Evolutionary conservation across 2,888 invertebrate species (phyloP), one percentile per base, ranked within the genome.

Genomic region (Pheosia gnoma): DNA sequence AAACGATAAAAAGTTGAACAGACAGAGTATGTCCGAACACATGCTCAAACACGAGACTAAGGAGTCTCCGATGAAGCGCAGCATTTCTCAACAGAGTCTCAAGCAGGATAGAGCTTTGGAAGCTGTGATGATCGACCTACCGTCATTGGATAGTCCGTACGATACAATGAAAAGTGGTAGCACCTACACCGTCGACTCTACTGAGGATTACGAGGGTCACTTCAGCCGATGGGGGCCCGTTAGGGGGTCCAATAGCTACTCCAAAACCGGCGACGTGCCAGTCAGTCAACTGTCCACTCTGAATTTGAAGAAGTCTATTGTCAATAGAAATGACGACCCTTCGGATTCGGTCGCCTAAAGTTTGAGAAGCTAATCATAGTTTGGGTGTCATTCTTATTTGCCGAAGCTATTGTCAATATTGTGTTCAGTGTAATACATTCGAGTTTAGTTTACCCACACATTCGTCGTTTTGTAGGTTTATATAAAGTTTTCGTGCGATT

Each of bases 241-340:
- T 0, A 81, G 95, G 0, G 94, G 93, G 36, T 95, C 95, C 0
- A 94, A 94, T 54, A 94, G 91, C 37, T 94, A 92, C 53, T 87
- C 91, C 0, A 82, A 86, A 51, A 61, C 83, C 0, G 70, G 79
- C 0, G 84, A 80, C 4, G 70, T 90, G 0, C 92, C 93, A 0
- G 88, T 92, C 39, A 89, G 89, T 65, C 93, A 92, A 47, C 57
- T 93, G 53, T 93, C 93, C 0, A 93, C 93, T 0, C 63, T 91
- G 43, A 88, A 92, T 63, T 66, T 93, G 53, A 86, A 85, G 60
- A 81, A 78, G 43, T 78, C 84, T 0, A 79, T 86, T 0, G 64
- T 75, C 0, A 60, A 72, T 3, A 84, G 87, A 3, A 86, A 86
- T 37, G 72, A 81, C 0, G 83, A 74, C 0, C 77, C 82, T 0